Evolutionary conservation across 2,888 invertebrate genomes (phyloP).

Genomic region (Pachliopta kotzebuea): DNA sequence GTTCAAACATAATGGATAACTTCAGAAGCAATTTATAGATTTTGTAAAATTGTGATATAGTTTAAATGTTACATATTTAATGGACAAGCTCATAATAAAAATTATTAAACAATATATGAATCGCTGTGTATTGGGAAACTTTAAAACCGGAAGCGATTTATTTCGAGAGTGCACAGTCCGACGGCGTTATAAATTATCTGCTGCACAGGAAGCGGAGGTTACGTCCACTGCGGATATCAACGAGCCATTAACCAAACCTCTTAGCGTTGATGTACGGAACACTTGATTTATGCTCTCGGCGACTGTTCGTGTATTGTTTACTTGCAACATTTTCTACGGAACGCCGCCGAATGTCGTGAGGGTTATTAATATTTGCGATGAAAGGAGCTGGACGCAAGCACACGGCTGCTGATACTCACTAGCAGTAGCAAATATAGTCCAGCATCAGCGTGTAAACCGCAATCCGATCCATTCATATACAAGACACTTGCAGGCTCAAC

Average conservation of each 20-base stretch:
- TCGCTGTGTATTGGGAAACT: background rate
- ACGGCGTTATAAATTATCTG: constrained; percentile 16
- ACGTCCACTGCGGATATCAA: constrained; percentile 22
- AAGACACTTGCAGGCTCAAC: too few species aligned
- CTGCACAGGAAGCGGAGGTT: background rate
- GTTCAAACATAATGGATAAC: too few species aligned
- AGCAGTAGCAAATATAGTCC: too few species aligned
- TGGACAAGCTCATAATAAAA: too few species aligned
- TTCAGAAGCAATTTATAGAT: too few species aligned
- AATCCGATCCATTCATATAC: too few species aligned
- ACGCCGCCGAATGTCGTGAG: background rate
- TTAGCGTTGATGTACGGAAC: constrained; percentile 23
- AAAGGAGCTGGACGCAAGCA: too few species aligned
- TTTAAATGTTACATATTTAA: too few species aligned
- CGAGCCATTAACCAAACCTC: constrained; percentile 27
- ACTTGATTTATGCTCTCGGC: constrained; percentile 24
- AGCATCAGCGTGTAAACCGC: too few species aligned
- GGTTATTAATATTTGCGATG: too few species aligned
- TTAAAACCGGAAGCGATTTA: background rate
- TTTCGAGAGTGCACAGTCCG: background rate
- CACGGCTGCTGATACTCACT: too few species aligned
- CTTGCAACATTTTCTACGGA: constrained; percentile 9
- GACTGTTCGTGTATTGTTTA: constrained; percentile 24
- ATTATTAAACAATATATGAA: background rate
- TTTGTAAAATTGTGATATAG: too few species aligned